These are phyloP conservation scores for Sylvicola fuscatus DNA, from an alignment of 2,888 invertebrate species.

Conservation along the genomic window DNA sequence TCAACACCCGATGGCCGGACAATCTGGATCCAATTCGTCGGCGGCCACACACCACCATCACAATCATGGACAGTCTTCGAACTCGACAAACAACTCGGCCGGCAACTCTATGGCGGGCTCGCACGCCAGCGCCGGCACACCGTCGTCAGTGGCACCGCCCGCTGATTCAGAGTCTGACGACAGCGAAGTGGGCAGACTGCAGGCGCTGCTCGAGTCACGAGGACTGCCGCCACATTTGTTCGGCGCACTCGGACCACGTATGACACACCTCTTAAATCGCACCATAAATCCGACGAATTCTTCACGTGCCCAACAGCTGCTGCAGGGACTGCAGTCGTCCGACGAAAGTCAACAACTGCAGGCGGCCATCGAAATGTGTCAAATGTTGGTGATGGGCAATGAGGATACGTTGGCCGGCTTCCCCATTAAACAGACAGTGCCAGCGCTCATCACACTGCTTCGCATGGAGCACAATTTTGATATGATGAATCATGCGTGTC, in stretches of 20 bases:
- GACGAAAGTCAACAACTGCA: slow-evolving; percentile 93
- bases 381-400: slow-evolving; percentile 96
- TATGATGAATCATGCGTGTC: slow-evolving; percentile 98
- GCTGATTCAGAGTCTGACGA: slow-evolving; percentile 65
- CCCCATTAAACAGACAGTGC: slow-evolving; percentile 93
- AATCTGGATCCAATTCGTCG: no score
- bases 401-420: slow-evolving; percentile 97
- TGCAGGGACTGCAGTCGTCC: slow-evolving; percentile 79
- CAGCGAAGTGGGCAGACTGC: slow-evolving; percentile 86
- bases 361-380: slow-evolving; percentile 96
- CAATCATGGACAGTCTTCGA: no score
- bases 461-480: slow-evolving; percentile 98
- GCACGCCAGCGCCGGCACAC: slow-evolving; percentile 10
- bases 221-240: slow-evolving; percentile 94
- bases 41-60: no score
- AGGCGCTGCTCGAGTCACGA: slow-evolving; percentile 83
- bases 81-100: no score
- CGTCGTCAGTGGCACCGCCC: slow-evolving; percentile 17
- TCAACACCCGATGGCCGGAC: no score
- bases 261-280: slow-evolving; percentile 89
- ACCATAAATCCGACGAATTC: slow-evolving; percentile 77
- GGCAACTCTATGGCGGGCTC: slow-evolving; percentile 9
- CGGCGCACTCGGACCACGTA: slow-evolving; percentile 61
- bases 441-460: slow-evolving; percentile 76
- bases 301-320: slow-evolving; percentile 81